A percentile compares a stretch with the other conserved stretches of the same genome.
These are phyloP conservation scores for Hystrix cristata DNA, from an alignment of 2,113 vertebrate genomes.

Conservation along the genomic window DNA sequence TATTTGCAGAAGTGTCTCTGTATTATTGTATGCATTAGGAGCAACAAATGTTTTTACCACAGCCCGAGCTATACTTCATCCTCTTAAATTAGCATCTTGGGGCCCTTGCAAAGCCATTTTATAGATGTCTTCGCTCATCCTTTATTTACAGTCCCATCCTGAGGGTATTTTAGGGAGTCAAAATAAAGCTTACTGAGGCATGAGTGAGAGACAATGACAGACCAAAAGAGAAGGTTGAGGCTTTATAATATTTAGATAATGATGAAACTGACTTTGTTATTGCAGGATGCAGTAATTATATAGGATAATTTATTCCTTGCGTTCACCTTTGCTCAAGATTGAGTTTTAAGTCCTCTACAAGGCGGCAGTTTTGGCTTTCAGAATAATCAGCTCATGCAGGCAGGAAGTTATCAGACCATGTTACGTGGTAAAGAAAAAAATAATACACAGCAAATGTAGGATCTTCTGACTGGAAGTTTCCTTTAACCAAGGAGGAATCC, in stretches of 20 bases:
- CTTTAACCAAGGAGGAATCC: not conserved
- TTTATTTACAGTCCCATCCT: constrained; percentile 4
- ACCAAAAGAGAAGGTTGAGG: not conserved
- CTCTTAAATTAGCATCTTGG: constrained; percentile 48
- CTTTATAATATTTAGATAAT: constrained; percentile 53
- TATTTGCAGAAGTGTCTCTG: not conserved
- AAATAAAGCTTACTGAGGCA: constrained; percentile 45
- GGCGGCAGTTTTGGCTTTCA: constrained; percentile 9
- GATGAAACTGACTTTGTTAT: constrained; percentile 4
- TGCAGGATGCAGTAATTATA: constrained; percentile 20
- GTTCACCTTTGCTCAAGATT: constrained; percentile 11
- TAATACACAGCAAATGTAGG: not conserved
- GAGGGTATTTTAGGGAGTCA: constrained; percentile 56
- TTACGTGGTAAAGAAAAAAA: not conserved
- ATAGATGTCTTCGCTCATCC: not conserved
- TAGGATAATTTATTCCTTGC: not conserved
- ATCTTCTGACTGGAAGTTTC: constrained; percentile 23
- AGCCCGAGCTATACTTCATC: not conserved
- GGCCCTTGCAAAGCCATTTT: constrained; percentile 25
- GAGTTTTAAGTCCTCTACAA: constrained; percentile 35
- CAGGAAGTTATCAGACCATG: not conserved
- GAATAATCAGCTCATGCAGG: constrained; percentile 14
- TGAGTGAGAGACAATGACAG: constrained; percentile 27
- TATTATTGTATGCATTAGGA: not conserved
- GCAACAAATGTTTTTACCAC: not conserved